Evolutionary conservation across 1,140 invertebrate genomes (phyloP).

Genomic region (Drosophila tropicalis): DNA sequence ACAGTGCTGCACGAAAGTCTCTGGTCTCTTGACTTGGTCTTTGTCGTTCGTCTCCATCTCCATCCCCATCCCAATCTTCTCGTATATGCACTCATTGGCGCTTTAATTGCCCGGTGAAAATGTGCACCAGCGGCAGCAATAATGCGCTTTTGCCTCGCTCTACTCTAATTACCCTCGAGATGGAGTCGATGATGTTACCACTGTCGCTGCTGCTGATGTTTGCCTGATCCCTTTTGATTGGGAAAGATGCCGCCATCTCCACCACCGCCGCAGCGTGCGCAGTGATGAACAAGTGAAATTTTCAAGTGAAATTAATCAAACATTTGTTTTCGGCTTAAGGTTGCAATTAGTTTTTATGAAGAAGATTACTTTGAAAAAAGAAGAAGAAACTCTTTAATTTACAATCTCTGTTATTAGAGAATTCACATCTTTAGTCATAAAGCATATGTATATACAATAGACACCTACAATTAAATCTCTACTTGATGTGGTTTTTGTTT

Average conservation of each 20-base stretch:
- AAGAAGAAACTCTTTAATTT: neutral
- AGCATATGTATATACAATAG: neutral
- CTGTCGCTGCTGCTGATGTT: slow-evolving; percentile 17
- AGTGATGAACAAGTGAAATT: slow-evolving; percentile 45
- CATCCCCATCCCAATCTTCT: slow-evolving; percentile 31
- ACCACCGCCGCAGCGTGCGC: neutral
- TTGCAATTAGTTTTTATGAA: slow-evolving; percentile 6
- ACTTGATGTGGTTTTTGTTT: too few relatives aligned
- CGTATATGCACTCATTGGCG: slow-evolving; percentile 57
- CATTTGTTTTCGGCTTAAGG: slow-evolving; percentile 33
- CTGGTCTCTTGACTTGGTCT: slow-evolving; percentile 6
- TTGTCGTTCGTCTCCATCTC: neutral
- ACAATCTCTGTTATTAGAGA: neutral
- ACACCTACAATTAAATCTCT: too few relatives aligned
- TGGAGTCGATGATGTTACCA: slow-evolving; percentile 29
- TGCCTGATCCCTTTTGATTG: slow-evolving; percentile 46
- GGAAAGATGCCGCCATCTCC: slow-evolving; percentile 38
- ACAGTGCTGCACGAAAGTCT: slow-evolving; percentile 70
- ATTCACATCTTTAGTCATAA: neutral
- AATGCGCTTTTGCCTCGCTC: slow-evolving; percentile 53
- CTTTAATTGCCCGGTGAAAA: slow-evolving; percentile 60
- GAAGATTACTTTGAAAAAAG: slow-evolving; percentile 3
- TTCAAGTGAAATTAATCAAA: slow-evolving; percentile 53
- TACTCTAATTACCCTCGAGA: slow-evolving; percentile 53
- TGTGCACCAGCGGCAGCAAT: slow-evolving; percentile 43